Conservation (phyloP, 1,140 invertebrate genomes). For the Ptiloglossa arizonensis region DNA sequence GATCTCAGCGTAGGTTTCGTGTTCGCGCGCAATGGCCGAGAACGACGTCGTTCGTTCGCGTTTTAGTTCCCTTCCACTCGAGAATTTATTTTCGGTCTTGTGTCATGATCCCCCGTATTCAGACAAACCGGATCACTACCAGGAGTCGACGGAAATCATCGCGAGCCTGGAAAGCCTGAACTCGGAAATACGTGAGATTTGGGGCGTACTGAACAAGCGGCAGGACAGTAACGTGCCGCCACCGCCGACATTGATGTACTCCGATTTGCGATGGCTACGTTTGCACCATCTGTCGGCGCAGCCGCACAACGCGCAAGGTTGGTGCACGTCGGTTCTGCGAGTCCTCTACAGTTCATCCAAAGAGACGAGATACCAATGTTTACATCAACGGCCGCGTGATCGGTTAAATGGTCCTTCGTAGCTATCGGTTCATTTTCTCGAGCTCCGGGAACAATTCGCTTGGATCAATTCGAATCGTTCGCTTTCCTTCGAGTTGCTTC, state of each 20-base stretch:
- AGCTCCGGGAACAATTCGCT: too few relatives aligned
- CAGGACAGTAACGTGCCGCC: constrained; percentile 82
- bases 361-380: too few relatives aligned
- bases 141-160: constrained; percentile 87
- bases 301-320: constrained; percentile 73
- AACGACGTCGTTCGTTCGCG: not conserved
- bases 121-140: constrained; percentile 80
- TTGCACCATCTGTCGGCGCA: constrained; percentile 75
- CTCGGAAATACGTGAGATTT: constrained; percentile 87
- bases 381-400: too few relatives aligned
- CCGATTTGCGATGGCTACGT: constrained; percentile 84
- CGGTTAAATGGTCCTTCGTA: too few relatives aligned
- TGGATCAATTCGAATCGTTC: too few relatives aligned
- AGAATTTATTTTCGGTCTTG: constrained; percentile 34
- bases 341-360: too few relatives aligned
- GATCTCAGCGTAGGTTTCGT: not conserved
- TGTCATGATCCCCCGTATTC: constrained; percentile 44
- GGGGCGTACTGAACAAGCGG: constrained; percentile 86
- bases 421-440: too few relatives aligned
- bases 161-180: constrained; percentile 88
- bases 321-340: not conserved
- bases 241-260: constrained; percentile 83
- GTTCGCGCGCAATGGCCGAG: not conserved
- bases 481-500: too few relatives aligned
- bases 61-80: constrained; percentile 11